These are phyloP conservation scores for Trochalopteron elliotii DNA, from an alignment of 2,113 vertebrate species.

Conservation along the genomic window DNA sequence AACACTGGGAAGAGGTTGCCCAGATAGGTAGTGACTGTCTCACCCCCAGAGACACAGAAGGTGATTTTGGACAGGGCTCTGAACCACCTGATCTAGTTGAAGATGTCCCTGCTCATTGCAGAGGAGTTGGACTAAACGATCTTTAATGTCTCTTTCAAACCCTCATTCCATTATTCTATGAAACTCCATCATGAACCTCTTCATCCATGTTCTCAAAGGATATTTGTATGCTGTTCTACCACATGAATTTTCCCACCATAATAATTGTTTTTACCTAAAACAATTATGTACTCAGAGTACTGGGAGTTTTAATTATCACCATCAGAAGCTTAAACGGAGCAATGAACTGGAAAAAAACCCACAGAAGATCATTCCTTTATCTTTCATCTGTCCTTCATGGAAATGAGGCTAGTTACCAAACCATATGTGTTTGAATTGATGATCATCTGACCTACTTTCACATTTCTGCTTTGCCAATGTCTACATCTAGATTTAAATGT, in stretches of 20 bases:
- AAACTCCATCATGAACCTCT: not conserved
- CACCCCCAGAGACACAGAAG: not conserved
- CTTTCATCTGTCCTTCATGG: not conserved
- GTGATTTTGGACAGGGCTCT: not conserved
- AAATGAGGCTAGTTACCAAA: not conserved
- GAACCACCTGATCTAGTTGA: not conserved
- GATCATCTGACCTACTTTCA: not conserved
- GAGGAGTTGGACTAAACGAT: not conserved
- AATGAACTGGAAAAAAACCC: not conserved
- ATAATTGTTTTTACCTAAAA: not conserved
- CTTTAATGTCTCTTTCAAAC: not conserved
- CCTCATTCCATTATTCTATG: not conserved
- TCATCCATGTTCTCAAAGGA: not conserved
- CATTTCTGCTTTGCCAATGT: not conserved
- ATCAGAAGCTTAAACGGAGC: not conserved
- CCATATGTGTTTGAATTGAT: not conserved
- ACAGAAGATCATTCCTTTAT: not conserved
- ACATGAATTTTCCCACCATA: not conserved
- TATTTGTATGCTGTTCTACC: not conserved
- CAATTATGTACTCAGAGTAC: not conserved
- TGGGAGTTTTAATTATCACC: not conserved
- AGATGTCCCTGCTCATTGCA: not conserved
- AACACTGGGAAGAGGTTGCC: rapidly evolving
- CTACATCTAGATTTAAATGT: not conserved
- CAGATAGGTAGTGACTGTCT: not conserved